Percentiles rank a stretch among this genome's conserved stretches.
Conservation (phyloP, 2,797 vertebrate species). For the Emys orbicularis region DNA sequence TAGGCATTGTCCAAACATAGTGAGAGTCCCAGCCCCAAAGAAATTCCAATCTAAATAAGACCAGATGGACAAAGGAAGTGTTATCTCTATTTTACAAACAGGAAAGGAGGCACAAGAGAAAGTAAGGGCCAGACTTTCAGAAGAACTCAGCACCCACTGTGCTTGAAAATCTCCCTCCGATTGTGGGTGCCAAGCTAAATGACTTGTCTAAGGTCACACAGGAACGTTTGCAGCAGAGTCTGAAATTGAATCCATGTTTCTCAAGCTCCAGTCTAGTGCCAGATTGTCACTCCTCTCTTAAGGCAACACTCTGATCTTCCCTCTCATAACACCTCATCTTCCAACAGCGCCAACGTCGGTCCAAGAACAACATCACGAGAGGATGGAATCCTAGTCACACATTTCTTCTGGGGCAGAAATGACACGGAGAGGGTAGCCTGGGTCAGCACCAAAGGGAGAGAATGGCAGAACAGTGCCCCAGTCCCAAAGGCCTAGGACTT, state of each 20-base stretch:
- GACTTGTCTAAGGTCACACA: neutral
- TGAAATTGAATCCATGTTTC: rapidly evolving
- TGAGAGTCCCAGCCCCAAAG: neutral
- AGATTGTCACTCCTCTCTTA: rapidly evolving
- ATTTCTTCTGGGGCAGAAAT: neutral
- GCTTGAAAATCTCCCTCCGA: neutral
- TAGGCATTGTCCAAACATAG: neutral
- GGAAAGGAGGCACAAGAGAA: neutral
- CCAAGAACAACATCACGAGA: neutral
- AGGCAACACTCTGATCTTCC: rapidly evolving
- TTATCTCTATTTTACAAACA: neutral
- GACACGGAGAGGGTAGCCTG: neutral
- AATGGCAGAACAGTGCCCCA: neutral
- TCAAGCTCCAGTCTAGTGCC: neutral
- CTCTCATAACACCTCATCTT: neutral
- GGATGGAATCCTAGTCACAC: neutral
- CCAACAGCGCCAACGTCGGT: neutral
- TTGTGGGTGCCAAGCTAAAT: neutral
- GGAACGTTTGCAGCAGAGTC: rapidly evolving
- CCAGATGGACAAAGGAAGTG: neutral
- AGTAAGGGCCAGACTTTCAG: neutral
- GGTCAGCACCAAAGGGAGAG: neutral
- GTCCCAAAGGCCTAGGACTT: neutral
- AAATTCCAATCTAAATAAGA: neutral
- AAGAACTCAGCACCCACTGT: neutral